Conservation (phyloP, 2,888 invertebrate species). For the Polietes domitor region DNA sequence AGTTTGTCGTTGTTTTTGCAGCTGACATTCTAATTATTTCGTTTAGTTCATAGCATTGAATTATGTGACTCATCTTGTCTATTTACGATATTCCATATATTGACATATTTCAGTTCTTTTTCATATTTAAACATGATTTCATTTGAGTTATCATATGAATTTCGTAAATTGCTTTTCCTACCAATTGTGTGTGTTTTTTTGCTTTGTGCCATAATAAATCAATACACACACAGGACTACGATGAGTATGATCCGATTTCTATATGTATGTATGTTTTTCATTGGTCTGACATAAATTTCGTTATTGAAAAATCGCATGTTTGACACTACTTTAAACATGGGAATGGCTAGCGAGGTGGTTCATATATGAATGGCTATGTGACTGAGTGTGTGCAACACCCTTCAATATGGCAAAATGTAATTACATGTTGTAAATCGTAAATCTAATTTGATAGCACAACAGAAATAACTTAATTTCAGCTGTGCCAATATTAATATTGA, state of each 20-base stretch:
- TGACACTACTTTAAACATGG: slow-evolving; percentile 24
- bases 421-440: slow-evolving; percentile 58
- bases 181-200: neutral
- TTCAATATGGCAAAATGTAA: slow-evolving; percentile 33
- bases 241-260: neutral
- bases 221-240: too few species aligned
- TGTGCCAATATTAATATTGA: slow-evolving; percentile 45
- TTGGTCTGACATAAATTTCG: neutral
- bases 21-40: too few species aligned
- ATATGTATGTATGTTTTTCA: neutral
- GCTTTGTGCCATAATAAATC: neutral
- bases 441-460: slow-evolving; percentile 58
- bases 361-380: neutral
- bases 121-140: too few species aligned
- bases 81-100: too few species aligned
- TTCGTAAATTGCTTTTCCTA: too few species aligned
- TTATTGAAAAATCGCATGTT: slow-evolving; percentile 49
- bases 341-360: neutral
- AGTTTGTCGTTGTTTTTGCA: too few species aligned
- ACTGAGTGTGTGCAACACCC: neutral
- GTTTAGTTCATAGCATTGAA: too few species aligned
- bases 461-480: slow-evolving; percentile 63
- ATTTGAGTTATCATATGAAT: too few species aligned
- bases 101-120: too few species aligned
- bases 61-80: too few species aligned